Evolutionary conservation across 2,797 vertebrate genomes (phyloP), one percentile per base, ranked within the genome.

Genomic region (Acipenser oxyrinchus): DNA sequence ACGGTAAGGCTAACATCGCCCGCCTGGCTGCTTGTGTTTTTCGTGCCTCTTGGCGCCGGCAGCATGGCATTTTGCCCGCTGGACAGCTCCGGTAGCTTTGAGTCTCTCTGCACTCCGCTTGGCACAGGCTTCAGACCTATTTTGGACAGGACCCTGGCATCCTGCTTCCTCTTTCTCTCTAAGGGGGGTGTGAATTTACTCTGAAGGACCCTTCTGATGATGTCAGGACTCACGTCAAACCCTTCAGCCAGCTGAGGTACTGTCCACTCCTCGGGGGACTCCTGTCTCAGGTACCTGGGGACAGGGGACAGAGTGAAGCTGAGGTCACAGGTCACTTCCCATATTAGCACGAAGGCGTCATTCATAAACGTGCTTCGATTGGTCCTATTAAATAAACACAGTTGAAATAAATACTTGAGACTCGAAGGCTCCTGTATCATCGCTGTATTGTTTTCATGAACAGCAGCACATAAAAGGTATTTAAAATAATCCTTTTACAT

Each of bases 211-310:
- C 93, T 83, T 51, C 63, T 76, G 71, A 95, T 88, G 69, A 85
- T 88, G 13, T 93, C 91, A 0, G 79, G 72, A 69, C 75, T 84
- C 69, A 95, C 93, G 0, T 86, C 88, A 79, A 93, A 97, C 10
- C 94, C 90, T 59, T 87, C 80, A 0, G 95, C 94, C 76, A 97
- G 83, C 18, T 80, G 91, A 69, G 83, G 66, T 51, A 88, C n/a
- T 0, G 92, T 89, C 95, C 95, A 96, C 73, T 93, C 94, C 9
- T 93, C 89, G 49, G 94, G 90, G n/a, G 85, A 85, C 72, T 93
- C 88, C 61, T 81, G 82, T 66, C 86, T 90, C 66, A 98, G 84
- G 70, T 87, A 93, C 78, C 95, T 97, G 72, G 23, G 23, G 23
- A 37, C 23, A 37, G 1, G 4, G 23, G 23, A 37, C 23, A 37